Evolutionary conservation across 2,888 invertebrate genomes (phyloP), one percentile per base, ranked within the genome.

Genomic region (Leucania comma): DNA sequence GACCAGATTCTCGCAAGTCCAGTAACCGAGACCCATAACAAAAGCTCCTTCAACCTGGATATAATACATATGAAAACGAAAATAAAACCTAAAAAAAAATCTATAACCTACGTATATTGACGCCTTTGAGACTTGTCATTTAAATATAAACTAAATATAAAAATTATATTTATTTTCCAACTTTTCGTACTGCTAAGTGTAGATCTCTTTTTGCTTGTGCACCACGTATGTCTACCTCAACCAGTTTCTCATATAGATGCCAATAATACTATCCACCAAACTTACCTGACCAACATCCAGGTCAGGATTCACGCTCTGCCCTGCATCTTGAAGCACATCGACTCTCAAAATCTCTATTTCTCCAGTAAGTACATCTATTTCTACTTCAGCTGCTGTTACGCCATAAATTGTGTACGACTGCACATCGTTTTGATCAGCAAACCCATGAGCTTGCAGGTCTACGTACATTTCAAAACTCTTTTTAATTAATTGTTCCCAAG

Each of bases 361-460:
- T 9, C 98, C 98, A 1, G 98, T 98, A 58, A 98, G 88, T 9
- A 97, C 89, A 90, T 98, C 98, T 0, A 98, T 89, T 90, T 97
- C 97, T 0, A 97, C 97, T 93, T 98, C 98, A 20, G 96, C 91
- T 9, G 97, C 92, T 3, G 96, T 92, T 0, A 96, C 93, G 1
- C 97, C 97, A 88, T 96, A 97, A 48, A 97, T 80, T 8, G 85
- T 68, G 65, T 90, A 90, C 3, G 20, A 51, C 32, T 86, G 79
- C 0, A 70, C 42, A 67, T 91, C 90, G 8, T 62, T 48, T 14
- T 67, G 10, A 29, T 68, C 84, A 6, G 82, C 82, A 56, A 82
- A 87, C 2, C 88, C 86, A 51, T 90, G 88, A 32, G 80, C 75
- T 84, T 92, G 91, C 46, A 92, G 50, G 51, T 86, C 81, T n/a